Conservation (phyloP, 2,888 invertebrate genomes). For the Sinopyrophorus schimmeli region DNA sequence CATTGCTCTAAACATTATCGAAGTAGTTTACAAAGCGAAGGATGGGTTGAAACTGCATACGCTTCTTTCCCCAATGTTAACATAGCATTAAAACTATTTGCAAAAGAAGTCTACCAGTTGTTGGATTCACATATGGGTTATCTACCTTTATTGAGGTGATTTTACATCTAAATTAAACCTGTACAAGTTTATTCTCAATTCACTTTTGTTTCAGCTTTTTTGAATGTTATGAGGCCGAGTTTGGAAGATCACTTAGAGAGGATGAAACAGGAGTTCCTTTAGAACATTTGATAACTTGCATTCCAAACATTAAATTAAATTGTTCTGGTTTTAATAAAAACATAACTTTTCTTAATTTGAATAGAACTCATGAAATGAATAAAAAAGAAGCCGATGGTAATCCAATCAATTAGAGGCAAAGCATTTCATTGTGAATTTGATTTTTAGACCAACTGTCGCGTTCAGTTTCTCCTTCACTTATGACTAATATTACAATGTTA, state of each 20-base stretch:
- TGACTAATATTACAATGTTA: slow-evolving; percentile 75
- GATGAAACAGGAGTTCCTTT: slow-evolving; percentile 79
- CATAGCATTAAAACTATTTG: slow-evolving; percentile 68
- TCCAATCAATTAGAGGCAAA: too few relatives aligned
- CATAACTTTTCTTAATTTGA: slow-evolving; percentile 48
- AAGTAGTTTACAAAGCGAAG: slow-evolving; percentile 62
- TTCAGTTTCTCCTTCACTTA: slow-evolving; percentile 67
- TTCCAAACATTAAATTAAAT: slow-evolving; percentile 66
- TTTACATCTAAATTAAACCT: not conserved
- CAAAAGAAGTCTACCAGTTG: slow-evolving; percentile 67
- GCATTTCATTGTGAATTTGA: too few relatives aligned
- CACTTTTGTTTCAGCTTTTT: slow-evolving; percentile 68
- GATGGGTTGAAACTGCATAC: slow-evolving; percentile 75
- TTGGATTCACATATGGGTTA: slow-evolving; percentile 75
- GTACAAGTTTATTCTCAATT: slow-evolving; percentile 9
- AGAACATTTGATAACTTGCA: slow-evolving; percentile 86
- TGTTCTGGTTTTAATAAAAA: slow-evolving; percentile 53
- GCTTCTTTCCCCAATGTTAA: slow-evolving; percentile 66
- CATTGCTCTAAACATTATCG: slow-evolving; percentile 71
- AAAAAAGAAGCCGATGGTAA: slow-evolving; percentile 36
- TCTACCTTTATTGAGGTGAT: slow-evolving; percentile 76
- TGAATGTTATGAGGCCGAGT: slow-evolving; percentile 78
- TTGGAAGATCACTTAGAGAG: slow-evolving; percentile 63
- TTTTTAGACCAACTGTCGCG: slow-evolving; percentile 51
- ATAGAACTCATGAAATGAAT: too few relatives aligned